These are phyloP conservation scores for Vombatus ursinus DNA, from an alignment of 2,113 vertebrate species.

Conservation along the genomic window DNA sequence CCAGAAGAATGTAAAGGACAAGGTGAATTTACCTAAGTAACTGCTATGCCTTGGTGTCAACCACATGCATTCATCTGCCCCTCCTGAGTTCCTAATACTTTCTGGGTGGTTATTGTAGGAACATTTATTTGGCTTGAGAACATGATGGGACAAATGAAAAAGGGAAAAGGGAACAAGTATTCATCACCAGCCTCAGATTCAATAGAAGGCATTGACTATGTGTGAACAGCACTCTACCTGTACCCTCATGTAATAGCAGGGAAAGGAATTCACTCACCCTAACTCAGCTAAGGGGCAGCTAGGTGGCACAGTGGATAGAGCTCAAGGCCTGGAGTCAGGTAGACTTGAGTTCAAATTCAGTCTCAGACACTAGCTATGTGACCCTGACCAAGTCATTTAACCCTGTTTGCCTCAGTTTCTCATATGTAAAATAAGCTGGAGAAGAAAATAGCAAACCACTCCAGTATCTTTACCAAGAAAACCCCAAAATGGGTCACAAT, in stretches of 20 bases:
- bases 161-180: no score
- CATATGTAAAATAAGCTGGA: neutral
- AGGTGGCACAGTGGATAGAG: neutral
- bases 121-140: neutral
- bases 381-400: neutral
- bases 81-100: no score
- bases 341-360: neutral
- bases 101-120: neutral
- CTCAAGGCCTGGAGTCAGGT: neutral
- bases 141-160: neutral
- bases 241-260: neutral
- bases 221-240: no score
- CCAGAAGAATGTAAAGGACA: no score
- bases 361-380: neutral
- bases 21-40: no score
- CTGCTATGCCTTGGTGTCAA: no score
- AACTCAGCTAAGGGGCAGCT: neutral
- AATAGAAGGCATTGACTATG: neutral
- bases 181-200: neutral
- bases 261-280: neutral
- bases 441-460: neutral
- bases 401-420: neutral
- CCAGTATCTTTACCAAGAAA: neutral
- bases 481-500: neutral
- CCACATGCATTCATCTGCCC: no score